Percentiles rank a stretch among this genome's conserved stretches.
These are phyloP conservation scores for Balaenoptera acutorostrata DNA, from an alignment of 2,113 vertebrate species.

Conservation along the genomic window DNA sequence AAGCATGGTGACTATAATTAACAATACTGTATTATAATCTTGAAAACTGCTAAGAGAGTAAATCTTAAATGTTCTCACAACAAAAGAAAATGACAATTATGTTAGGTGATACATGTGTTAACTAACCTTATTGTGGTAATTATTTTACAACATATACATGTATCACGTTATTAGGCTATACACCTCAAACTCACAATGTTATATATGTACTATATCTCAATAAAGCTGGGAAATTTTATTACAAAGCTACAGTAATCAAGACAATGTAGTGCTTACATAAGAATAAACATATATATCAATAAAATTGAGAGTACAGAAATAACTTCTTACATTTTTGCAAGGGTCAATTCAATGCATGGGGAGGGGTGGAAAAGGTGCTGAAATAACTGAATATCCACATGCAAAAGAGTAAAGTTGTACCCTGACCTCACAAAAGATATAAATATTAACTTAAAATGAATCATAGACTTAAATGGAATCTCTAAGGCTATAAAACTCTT, in stretches of 20 bases:
- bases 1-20: not conserved
- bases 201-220: not conserved
- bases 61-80: not conserved
- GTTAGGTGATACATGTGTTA: not conserved
- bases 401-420: not conserved
- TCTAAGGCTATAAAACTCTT: not conserved
- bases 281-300: not conserved
- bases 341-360: not conserved
- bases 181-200: not conserved
- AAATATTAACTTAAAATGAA: not conserved
- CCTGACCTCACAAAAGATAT: not conserved
- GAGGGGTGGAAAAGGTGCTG: not conserved
- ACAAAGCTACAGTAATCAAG: not conserved
- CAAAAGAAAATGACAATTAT: not conserved
- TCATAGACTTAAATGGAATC: not conserved
- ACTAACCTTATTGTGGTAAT: not conserved
- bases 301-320: not conserved
- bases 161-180: not conserved
- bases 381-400: not conserved
- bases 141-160: not conserved
- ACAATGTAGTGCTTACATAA: not conserved
- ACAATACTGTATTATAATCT: not conserved
- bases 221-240: not conserved
- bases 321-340: not conserved
- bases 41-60: not conserved